Evolutionary conservation across 1,140 invertebrate genomes (phyloP).

Genomic region (Phthorimaea operculella): DNA sequence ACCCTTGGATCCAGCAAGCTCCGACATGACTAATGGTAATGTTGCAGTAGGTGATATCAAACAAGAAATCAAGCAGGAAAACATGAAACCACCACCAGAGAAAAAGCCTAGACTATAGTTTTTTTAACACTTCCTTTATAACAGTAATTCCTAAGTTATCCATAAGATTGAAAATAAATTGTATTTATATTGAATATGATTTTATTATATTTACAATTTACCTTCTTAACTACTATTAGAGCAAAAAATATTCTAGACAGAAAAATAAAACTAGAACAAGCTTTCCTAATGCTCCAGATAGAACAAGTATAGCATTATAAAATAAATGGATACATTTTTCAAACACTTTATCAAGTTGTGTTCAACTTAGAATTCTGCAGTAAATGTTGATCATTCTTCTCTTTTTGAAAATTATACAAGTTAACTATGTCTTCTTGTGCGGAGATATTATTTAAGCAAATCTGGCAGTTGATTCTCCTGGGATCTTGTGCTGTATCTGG

Average conservation of each 20-base stretch:
- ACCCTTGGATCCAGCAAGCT: constrained; percentile 44
- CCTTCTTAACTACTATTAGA: too few species aligned
- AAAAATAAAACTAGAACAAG: too few species aligned
- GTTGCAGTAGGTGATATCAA: constrained; percentile 67
- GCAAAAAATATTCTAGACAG: too few species aligned
- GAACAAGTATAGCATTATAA: too few species aligned
- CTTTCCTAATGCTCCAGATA: too few species aligned
- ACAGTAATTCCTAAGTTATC: not conserved
- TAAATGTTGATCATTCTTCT: constrained; percentile 35
- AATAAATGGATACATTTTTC: too few species aligned
- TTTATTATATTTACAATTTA: too few species aligned
- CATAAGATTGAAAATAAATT: not conserved
- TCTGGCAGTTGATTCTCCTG: constrained; percentile 45
- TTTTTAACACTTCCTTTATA: not conserved
- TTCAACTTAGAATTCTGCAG: too few species aligned
- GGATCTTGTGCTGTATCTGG: constrained; percentile 16
- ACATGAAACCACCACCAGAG: constrained; percentile 89
- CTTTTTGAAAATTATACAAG: constrained; percentile 46
- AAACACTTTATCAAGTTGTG: too few species aligned
- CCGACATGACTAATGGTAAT: constrained; percentile 53
- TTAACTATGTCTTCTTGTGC: constrained; percentile 37
- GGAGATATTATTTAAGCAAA: constrained; percentile 30
- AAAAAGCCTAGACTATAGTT: constrained; percentile 76
- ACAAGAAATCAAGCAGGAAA: constrained; percentile 77
- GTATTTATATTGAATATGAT: not conserved